Evolutionary conservation across 2,797 vertebrate species (phyloP).

Genomic region (Orientallactaga sibirica): DNA sequence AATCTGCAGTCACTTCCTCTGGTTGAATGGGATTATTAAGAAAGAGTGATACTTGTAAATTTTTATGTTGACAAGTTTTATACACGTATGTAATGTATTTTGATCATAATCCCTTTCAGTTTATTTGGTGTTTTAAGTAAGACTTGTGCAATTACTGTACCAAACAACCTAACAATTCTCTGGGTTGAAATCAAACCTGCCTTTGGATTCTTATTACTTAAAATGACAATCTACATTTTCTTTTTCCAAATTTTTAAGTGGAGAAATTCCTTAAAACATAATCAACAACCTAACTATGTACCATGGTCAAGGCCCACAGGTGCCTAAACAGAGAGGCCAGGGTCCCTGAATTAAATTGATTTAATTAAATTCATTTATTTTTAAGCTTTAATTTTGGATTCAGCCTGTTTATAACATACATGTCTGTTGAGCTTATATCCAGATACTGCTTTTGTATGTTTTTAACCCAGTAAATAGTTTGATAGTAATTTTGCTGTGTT

Average conservation of each 20-base stretch:
- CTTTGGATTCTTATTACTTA: constrained; percentile 7
- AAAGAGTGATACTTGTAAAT: neutral
- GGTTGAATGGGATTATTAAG: constrained; percentile 21
- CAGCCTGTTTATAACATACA: neutral
- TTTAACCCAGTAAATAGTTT: constrained; percentile 36
- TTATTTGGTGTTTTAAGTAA: neutral
- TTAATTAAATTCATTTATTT: neutral
- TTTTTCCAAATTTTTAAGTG: constrained; percentile 29
- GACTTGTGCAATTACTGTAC: neutral
- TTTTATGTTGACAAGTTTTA: neutral
- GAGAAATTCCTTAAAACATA: neutral
- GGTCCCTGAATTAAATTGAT: constrained; percentile 7
- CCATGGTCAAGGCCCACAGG: neutral
- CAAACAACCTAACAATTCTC: neutral
- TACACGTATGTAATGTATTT: too few relatives aligned
- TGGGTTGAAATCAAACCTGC: neutral
- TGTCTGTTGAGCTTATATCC: neutral
- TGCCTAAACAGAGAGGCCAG: neutral
- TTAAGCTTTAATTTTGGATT: constrained; percentile 39
- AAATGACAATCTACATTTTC: constrained; percentile 26
- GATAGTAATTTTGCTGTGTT: constrained; percentile 5
- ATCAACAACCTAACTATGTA: neutral
- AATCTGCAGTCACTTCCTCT: neutral
- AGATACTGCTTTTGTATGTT: neutral
- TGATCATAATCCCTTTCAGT: neutral